phyloP scores from a whole-genome alignment of 2,113 vertebrate genomes.

The Cercopithecus mona region DNA sequence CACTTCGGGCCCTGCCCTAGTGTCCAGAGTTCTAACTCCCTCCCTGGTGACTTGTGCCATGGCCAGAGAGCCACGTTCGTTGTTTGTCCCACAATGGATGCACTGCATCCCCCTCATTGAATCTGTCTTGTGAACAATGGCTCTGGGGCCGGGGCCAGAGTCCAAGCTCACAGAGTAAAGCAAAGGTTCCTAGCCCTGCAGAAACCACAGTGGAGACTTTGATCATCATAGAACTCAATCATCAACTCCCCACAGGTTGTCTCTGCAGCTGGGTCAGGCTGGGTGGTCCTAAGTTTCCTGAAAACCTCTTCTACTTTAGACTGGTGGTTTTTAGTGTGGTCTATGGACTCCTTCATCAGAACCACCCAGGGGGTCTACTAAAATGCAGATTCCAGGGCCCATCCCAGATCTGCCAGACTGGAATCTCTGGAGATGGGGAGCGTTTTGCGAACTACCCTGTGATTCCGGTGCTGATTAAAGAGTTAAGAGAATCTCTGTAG shows the following conservation, averaged over 20 bases:
- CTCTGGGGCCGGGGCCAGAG: not conserved
- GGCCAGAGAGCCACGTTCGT: not conserved
- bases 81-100: not conserved
- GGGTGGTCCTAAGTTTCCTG: not conserved
- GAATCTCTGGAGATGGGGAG: not conserved
- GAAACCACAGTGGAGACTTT: not conserved
- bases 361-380: not conserved
- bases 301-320: not conserved
- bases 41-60: rapidly evolving
- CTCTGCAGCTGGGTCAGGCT: not conserved
- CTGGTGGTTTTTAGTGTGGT: not conserved
- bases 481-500: not conserved
- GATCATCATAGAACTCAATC: not conserved
- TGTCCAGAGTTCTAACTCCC: rapidly evolving
- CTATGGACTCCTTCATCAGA: not conserved
- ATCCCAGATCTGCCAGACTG: not conserved
- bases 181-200: not conserved
- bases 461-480: not conserved
- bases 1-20: not conserved
- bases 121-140: not conserved
- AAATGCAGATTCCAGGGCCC: not conserved
- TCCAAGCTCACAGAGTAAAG: not conserved
- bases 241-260: not conserved
- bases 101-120: not conserved
- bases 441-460: not conserved